Percentiles rank a stretch among this genome's conserved stretches.
phyloP scores from a whole-genome alignment of 1,140 invertebrate species.

The Caenorhabditis latens region DNA sequence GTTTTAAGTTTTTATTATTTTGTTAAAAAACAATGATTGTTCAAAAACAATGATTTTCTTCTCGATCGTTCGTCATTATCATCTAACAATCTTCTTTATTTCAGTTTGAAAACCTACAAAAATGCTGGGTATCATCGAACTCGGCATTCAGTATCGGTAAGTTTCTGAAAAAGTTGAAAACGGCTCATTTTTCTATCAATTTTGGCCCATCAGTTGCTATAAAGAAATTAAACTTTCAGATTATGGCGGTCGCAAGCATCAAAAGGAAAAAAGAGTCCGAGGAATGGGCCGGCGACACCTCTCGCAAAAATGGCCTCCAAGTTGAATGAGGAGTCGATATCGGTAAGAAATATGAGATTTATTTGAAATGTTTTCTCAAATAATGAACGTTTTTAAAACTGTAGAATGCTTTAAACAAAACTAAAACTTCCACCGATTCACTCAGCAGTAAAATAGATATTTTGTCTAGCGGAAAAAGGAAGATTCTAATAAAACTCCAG shows the following conservation, averaged over 20 bases:
- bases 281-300: background rate
- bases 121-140: conserved; percentile 46
- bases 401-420: too few relatives aligned
- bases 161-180: background rate
- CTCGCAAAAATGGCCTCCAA: conserved; percentile 21
- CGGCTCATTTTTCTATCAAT: background rate
- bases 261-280: conserved; percentile 18
- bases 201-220: too few relatives aligned
- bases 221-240: background rate
- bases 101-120: background rate
- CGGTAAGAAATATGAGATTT: background rate
- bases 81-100: background rate
- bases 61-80: background rate
- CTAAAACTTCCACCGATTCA: too few relatives aligned
- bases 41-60: background rate
- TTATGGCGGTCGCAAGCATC: conserved; percentile 12
- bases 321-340: conserved; percentile 45
- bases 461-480: too few relatives aligned
- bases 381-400: too few relatives aligned
- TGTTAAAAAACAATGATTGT: background rate
- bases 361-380: background rate
- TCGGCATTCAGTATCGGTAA: conserved; percentile 44
- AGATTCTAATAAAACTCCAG: too few relatives aligned
- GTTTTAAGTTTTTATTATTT: conserved; percentile 1
- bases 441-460: too few relatives aligned